A percentile compares a stretch with the other conserved stretches of the same genome.
phyloP scores from a whole-genome alignment of 2,888 invertebrate species.

The Lysandra coridon region DNA sequence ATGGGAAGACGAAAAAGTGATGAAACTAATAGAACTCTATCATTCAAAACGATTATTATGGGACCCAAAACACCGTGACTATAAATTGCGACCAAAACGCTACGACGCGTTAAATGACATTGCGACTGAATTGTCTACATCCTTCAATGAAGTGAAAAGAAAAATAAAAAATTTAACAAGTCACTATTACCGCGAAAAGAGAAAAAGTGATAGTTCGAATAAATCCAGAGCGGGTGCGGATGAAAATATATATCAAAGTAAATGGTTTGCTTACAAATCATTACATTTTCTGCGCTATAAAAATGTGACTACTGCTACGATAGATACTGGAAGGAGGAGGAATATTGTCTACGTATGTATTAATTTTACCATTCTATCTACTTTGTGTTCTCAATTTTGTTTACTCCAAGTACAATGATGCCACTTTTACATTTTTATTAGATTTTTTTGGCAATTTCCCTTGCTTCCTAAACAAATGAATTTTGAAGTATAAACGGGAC shows the following conservation, averaged over 20 bases:
- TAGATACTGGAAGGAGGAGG: neutral
- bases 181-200: constrained; percentile 37
- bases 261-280: constrained; percentile 37
- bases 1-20: neutral
- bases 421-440: neutral
- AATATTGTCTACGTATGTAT: neutral
- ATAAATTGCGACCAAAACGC: constrained; percentile 38
- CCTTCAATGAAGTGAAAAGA: constrained; percentile 36
- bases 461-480: neutral
- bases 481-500: too few species aligned
- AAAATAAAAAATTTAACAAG: constrained; percentile 39
- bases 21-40: constrained; percentile 38
- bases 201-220: constrained; percentile 29
- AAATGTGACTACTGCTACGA: constrained; percentile 32
- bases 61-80: constrained; percentile 38
- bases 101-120: constrained; percentile 35
- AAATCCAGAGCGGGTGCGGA: constrained; percentile 31
- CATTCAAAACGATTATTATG: constrained; percentile 38
- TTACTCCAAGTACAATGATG: neutral
- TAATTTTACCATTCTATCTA: neutral
- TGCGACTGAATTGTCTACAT: constrained; percentile 23
- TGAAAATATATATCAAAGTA: constrained; percentile 32
- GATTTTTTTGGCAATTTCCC: neutral
- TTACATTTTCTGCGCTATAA: constrained; percentile 37
- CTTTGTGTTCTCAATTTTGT: neutral